Conservation (phyloP, 2,797 vertebrate species). For the Toxotes lorentzi region DNA sequence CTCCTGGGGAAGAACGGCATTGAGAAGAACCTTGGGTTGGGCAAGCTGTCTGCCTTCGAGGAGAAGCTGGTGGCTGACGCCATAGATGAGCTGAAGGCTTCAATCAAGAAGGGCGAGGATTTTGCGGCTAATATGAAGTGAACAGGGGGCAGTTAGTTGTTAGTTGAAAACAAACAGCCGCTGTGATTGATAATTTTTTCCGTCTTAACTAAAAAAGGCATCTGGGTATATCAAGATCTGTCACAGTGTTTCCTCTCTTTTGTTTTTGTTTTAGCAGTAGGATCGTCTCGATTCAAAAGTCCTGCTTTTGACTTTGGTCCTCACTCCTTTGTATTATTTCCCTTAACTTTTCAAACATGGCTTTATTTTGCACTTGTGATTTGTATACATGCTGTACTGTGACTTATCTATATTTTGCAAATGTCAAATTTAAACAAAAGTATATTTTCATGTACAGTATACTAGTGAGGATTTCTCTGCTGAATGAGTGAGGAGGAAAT, state of each 20-base stretch:
- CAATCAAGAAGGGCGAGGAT: conserved; percentile 98
- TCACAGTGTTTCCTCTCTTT: conserved; percentile 69
- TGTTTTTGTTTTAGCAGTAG: conserved; percentile 47
- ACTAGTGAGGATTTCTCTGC: conserved; percentile 46
- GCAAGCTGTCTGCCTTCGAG: conserved; percentile 92
- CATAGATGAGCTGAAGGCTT: conserved; percentile 91
- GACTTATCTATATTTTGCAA: conserved; percentile 65
- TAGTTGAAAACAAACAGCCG: conserved; percentile 31
- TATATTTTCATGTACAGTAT: conserved; percentile 65
- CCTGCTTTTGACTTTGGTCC: conserved; percentile 24
- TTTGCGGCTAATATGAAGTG: conserved; percentile 95
- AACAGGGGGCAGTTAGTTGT: conserved; percentile 54
- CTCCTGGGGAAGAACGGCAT: conserved; percentile 97
- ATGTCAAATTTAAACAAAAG: conserved; percentile 53
- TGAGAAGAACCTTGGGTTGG: conserved; percentile 98
- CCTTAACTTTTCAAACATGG: conserved; percentile 27
- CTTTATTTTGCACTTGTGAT: conserved; percentile 42
- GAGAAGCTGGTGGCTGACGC: conserved; percentile 94
- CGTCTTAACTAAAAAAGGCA: conserved; percentile 62
- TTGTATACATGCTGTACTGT: conserved; percentile 66
- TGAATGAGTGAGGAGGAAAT: conserved; percentile 68
- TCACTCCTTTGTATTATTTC: neutral
- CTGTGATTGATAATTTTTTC: conserved; percentile 55
- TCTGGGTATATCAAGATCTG: conserved; percentile 59
- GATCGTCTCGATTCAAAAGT: conserved; percentile 27